Evolutionary conservation across 2,113 vertebrate genomes (phyloP), one percentile per base, ranked within the genome.

Genomic region (Podarcis muralis): DNA sequence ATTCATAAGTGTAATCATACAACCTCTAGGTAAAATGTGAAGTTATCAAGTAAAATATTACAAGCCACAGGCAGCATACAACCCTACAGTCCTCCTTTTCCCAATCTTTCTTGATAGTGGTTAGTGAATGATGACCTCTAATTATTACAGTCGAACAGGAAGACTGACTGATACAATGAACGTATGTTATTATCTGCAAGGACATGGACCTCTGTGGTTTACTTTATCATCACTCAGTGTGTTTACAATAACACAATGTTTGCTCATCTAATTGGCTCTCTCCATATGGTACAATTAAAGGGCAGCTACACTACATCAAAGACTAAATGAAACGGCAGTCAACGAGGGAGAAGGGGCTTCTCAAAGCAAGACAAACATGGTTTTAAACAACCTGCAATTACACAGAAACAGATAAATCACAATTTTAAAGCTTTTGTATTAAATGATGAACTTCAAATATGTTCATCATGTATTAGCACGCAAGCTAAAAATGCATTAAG

Each of bases 231-330:
- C 37, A 23, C 16, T 57, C 66, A 15, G 27, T 32, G 59, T 59
- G 13, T 85, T 68, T 77, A 75, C 25, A 81, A 20, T 68, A 84
- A 84, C 62, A 77, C 32, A 77, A 32, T 71, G 68, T 69, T 77
- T 57, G 40, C 75, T 84, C 74, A 83, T 83, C 75, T 83, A 69
- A 32, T 77, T 83, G 80, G 30, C 62, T 72, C 32, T 83, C 32
- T 87, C 66, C 74, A 71, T 69, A 59, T 40, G 77, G 35, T 43
- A 74, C 35, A 80, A 72, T 80, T 32, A 89, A 84, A 89, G 76
- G 57, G 76, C 48, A 85, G 65, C 48, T 74, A 43, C 1, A 16
- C 66, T 59, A 74, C 72, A 69, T 83, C 48, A 89, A 89, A 89
- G 68, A 43, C 65, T 78, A 78, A 83, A 83, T 57, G 7, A 12